Percentiles rank a stretch among this genome's conserved stretches.
Conservation (phyloP, 1,140 invertebrate genomes). For the Drosophila novamexicana region DNA sequence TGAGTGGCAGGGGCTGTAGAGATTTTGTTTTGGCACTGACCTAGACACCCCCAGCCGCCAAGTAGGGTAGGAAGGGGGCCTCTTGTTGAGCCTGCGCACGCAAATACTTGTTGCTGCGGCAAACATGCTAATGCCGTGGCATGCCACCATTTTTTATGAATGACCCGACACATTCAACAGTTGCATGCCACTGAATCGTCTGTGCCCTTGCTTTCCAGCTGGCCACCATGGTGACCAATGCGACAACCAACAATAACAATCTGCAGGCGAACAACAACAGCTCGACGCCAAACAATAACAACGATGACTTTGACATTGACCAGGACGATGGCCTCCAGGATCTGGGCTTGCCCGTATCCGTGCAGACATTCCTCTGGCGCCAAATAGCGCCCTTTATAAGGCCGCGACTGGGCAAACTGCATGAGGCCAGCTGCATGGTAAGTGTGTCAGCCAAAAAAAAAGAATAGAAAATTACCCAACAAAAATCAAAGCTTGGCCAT, state of each 20-base stretch:
- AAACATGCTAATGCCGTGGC: conserved; percentile 25
- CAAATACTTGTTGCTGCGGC: conserved; percentile 73
- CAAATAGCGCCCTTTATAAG: conserved; percentile 97
- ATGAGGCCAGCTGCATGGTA: conserved; percentile 98
- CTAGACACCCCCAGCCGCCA: conserved; percentile 56
- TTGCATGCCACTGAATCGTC: conserved; percentile 47
- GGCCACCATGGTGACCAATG: conserved; percentile 78
- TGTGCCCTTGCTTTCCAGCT: conserved; percentile 51
- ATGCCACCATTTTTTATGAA: conserved; percentile 52
- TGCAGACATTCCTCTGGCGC: conserved; percentile 98
- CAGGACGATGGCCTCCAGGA: conserved; percentile 87
- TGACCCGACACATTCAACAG: conserved; percentile 45
- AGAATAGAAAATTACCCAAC: neutral
- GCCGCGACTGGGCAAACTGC: conserved; percentile 96
- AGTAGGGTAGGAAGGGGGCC: too few relatives aligned
- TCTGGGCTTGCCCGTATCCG: conserved; percentile 96
- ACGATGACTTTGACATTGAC: conserved; percentile 84
- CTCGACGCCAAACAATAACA: conserved; percentile 83
- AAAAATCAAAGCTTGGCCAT: neutral
- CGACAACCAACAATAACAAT: conserved; percentile 68
- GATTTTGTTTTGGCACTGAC: conserved; percentile 65
- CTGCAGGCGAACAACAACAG: conserved; percentile 69
- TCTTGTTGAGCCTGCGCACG: conserved; percentile 68
- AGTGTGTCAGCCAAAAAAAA: conserved; percentile 77
- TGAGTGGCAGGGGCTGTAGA: conserved; percentile 11